phyloP scores from a whole-genome alignment of 2,888 invertebrate genomes.

The Brachynemurus nebulosus region DNA sequence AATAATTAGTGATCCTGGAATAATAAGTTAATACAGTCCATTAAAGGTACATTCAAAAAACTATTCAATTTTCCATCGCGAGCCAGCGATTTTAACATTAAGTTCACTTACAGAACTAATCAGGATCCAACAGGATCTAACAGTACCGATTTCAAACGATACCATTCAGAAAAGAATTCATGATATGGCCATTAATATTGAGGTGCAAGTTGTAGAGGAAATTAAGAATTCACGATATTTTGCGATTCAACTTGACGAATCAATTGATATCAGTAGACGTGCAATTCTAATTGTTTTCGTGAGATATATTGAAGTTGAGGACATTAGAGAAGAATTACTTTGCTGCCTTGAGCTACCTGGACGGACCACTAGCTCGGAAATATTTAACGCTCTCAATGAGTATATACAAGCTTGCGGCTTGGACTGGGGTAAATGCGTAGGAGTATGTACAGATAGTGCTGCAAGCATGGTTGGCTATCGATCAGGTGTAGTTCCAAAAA shows the following conservation, averaged over 20 bases:
- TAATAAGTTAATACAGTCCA: too few relatives aligned
- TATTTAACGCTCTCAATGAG: slow-evolving; percentile 12
- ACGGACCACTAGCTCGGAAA: slow-evolving; percentile 12
- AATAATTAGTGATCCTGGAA: too few relatives aligned
- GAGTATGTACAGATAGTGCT: slow-evolving; percentile 11
- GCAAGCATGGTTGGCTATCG: slow-evolving; percentile 9
- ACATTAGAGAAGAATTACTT: slow-evolving; percentile 13
- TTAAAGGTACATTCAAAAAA: too few relatives aligned
- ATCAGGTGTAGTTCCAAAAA: slow-evolving; percentile 8
- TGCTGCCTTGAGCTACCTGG: slow-evolving; percentile 10
- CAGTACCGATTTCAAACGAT: slow-evolving; percentile 11
- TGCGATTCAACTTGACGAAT: slow-evolving; percentile 14
- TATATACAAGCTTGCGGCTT: slow-evolving; percentile 9
- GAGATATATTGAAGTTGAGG: slow-evolving; percentile 10
- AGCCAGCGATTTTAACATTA: too few relatives aligned
- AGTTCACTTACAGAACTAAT: too few relatives aligned
- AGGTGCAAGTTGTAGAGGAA: slow-evolving; percentile 5
- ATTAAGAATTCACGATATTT: slow-evolving; percentile 11
- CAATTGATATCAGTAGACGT: slow-evolving; percentile 7
- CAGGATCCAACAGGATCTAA: too few relatives aligned
- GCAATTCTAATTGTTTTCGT: slow-evolving; percentile 11
- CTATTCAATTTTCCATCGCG: too few relatives aligned
- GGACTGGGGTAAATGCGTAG: slow-evolving; percentile 12
- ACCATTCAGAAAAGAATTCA: slow-evolving; percentile 10
- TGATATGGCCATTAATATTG: slow-evolving; percentile 12